phyloP scores from a whole-genome alignment of 2,888 invertebrate species.

The Leucozona laternaria region DNA sequence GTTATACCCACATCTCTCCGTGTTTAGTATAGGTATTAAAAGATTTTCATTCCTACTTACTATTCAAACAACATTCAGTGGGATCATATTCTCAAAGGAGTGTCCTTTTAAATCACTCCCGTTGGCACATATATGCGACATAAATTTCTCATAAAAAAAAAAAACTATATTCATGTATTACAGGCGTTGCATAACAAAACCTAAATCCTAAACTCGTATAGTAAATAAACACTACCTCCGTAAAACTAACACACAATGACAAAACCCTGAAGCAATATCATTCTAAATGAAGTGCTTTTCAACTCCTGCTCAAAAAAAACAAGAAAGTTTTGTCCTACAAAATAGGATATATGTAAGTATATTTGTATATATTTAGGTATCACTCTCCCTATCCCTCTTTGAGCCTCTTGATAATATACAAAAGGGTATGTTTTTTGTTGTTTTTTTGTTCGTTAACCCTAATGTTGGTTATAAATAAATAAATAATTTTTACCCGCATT shows the following conservation, averaged over 20 bases:
- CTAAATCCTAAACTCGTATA: conserved; percentile 19
- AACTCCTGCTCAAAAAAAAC: conserved; percentile 29
- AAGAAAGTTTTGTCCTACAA: background rate
- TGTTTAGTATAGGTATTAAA: background rate
- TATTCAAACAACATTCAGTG: conserved; percentile 1
- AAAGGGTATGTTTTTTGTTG: conserved; percentile 32
- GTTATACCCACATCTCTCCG: background rate
- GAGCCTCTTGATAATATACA: conserved; percentile 26
- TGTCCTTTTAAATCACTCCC: conserved; percentile 22
- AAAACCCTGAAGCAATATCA: conserved; percentile 47
- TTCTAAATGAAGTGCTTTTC: conserved; percentile 64
- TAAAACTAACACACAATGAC: conserved; percentile 17
- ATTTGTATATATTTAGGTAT: background rate
- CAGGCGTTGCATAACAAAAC: conserved; percentile 25
- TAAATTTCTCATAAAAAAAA: conserved; percentile 25
- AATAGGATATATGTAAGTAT: background rate
- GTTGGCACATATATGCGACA: conserved; percentile 20
- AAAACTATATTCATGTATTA: conserved; percentile 3
- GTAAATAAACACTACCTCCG: conserved; percentile 35
- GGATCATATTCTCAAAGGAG: conserved; percentile 16
- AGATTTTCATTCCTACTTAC: background rate
- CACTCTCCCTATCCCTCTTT: conserved; percentile 1
- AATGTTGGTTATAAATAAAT: conserved; percentile 53
- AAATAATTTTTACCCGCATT: conserved; percentile 67
- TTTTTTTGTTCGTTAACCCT: background rate